Evolutionary conservation across 2,888 invertebrate species (phyloP), one percentile per base, ranked within the genome.

Genomic region (Pseudococcus longispinus): DNA sequence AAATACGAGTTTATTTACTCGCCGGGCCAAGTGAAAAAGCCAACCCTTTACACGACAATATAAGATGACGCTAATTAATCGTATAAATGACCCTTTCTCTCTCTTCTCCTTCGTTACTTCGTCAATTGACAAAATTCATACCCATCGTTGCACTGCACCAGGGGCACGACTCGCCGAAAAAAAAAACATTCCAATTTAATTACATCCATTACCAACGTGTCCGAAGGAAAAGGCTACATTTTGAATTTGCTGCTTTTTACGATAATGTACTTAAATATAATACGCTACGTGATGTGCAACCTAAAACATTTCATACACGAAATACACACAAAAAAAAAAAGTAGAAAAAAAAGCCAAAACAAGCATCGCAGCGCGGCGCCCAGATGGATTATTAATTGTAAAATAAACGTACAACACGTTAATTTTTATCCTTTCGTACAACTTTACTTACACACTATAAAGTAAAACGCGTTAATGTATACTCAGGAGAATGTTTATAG

Each of bases 381-480:
- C 29, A 18, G 70, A 70, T 70, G 70, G 70, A 70, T 70, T 70
- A 70, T 70, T 70, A 70, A 70, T 70, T 70, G 70, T 70, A 70
- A 70, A 70, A 70, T 70, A 70, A 70, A 70, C 70, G 26, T 70
- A 29, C 65, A 65, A 51, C 23, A 23, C 60, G 60, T 70, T 70
- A 70, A 70, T 70, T 70, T 70, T 70, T 70, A 60, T 60, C 60
- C 60, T 60, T 37, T 15, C 15, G 18, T 70, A 26, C 70, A 70
- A 70, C 29, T 70, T 32, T 26, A 70, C 70, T 37, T 37, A 70
- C 70, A 70, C 70, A 37, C 37, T 37, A 9, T 15, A 70, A 70
- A 70, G 29, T 70, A 29, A 70, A 70, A 70, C 70, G 18, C 70
- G 70, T 70, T 70, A 70, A 70, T 60, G 60, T 60, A 60, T 60